phyloP scores from a whole-genome alignment of 2,888 invertebrate species.

The Pedicia rivosa region DNA sequence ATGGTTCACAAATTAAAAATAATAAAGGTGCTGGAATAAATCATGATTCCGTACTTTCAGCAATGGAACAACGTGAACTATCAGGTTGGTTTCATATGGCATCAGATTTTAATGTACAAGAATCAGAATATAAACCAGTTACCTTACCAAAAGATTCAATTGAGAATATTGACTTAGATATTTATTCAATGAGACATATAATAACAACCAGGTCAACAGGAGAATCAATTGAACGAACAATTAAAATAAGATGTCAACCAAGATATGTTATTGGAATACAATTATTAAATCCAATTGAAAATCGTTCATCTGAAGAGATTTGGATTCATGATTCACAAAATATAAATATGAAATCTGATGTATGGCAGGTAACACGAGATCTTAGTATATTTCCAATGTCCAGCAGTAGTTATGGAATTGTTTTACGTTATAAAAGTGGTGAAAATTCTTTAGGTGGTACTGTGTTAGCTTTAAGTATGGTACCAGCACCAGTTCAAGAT shows the following conservation, averaged over 20 bases:
- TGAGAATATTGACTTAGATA: conserved; percentile 43
- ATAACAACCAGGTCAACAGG: conserved; percentile 51
- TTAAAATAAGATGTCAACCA: conserved; percentile 54
- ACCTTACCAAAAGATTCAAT: conserved; percentile 48
- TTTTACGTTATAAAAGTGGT: conserved; percentile 68
- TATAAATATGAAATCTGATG: conserved; percentile 42
- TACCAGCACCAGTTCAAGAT: conserved; percentile 56
- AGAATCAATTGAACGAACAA: conserved; percentile 38
- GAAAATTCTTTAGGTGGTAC: conserved; percentile 62
- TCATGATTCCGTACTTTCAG: conserved; percentile 78
- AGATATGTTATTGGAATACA: conserved; percentile 80
- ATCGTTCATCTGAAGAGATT: conserved; percentile 72
- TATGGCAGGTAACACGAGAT: conserved; percentile 71
- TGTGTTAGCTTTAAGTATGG: conserved; percentile 59
- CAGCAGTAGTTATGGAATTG: conserved; percentile 66
- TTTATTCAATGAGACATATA: conserved; percentile 63
- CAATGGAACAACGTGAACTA: conserved; percentile 73
- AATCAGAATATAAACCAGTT: conserved; percentile 57
- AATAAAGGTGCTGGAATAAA: conserved; percentile 79
- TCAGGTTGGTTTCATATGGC: conserved; percentile 80
- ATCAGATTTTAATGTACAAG: conserved; percentile 44
- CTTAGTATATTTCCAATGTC: conserved; percentile 80
- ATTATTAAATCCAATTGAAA: conserved; percentile 78
- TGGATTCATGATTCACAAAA: conserved; percentile 60
- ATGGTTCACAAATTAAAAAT: conserved; percentile 61